These are phyloP conservation scores for Scaptomyza pallida DNA, from an alignment of 1,140 invertebrate species.

Conservation along the genomic window DNA sequence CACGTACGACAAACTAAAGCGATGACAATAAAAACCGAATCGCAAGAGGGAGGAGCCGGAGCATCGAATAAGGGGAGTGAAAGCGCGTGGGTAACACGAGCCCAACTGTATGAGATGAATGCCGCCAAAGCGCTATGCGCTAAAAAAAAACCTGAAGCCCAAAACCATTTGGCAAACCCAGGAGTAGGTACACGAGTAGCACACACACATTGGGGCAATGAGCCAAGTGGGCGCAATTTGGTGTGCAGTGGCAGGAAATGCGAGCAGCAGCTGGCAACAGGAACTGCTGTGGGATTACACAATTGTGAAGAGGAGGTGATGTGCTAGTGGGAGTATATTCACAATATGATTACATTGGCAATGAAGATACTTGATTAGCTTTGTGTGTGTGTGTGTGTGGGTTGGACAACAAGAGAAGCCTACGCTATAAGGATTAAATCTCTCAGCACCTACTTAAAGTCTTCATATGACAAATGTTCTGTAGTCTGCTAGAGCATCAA, in stretches of 20 bases:
- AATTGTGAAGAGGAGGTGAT: neutral
- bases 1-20: conserved; percentile 78
- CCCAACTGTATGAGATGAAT: conserved; percentile 12
- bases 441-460: neutral
- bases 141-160: conserved; percentile 9
- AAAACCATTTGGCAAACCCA: conserved; percentile 57
- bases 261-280: conserved; percentile 66
- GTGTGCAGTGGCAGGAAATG: conserved; percentile 53
- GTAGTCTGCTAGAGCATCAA: conserved; percentile 25
- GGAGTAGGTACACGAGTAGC: conserved; percentile 24
- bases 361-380: conserved; percentile 17
- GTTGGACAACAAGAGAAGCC: neutral
- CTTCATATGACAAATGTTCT: neutral
- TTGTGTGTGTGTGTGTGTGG: neutral
- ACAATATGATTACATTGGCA: conserved; percentile 9
- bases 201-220: conserved; percentile 64
- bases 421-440: neutral
- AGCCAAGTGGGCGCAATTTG: conserved; percentile 76
- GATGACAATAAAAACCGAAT: conserved; percentile 79
- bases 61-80: conserved; percentile 14
- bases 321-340: conserved; percentile 13
- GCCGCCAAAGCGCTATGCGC: conserved; percentile 50
- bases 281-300: conserved; percentile 60
- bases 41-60: conserved; percentile 33
- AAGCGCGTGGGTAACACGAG: conserved; percentile 78